Percentiles rank a stretch among this genome's conserved stretches.
Conservation (phyloP, 2,797 vertebrate species). For the Eptatretus atami region DNA sequence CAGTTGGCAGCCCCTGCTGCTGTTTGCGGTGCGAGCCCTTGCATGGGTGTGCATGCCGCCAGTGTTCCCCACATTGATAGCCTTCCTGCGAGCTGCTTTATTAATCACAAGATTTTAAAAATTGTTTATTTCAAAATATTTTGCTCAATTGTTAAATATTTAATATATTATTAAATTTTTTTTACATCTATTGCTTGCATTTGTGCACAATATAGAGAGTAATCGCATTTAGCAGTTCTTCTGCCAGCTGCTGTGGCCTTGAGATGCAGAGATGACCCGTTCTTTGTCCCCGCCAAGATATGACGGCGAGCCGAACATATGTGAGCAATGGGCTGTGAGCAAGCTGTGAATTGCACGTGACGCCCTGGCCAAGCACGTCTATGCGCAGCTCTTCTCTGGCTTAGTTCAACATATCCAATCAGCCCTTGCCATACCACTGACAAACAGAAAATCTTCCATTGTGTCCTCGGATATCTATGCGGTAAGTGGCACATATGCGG, state of each 20-base stretch:
- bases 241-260: conserved; percentile 21
- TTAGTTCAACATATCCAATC: conserved; percentile 23
- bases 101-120: too few relatives aligned
- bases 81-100: too few relatives aligned
- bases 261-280: conserved; percentile 21
- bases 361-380: conserved; percentile 28
- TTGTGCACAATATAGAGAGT: conserved; percentile 11
- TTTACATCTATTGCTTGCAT: background rate
- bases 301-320: conserved; percentile 22
- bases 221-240: conserved; percentile 21
- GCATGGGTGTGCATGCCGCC: too few relatives aligned
- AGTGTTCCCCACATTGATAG: too few relatives aligned
- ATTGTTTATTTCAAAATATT: too few relatives aligned
- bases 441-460: conserved; percentile 15
- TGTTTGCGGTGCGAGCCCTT: too few relatives aligned
- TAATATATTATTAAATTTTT: background rate
- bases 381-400: conserved; percentile 28
- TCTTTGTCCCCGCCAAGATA: conserved; percentile 28
- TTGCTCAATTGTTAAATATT: too few relatives aligned
- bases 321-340: conserved; percentile 24
- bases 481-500: conserved; percentile 13
- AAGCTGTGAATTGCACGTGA: conserved; percentile 18
- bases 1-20: too few relatives aligned
- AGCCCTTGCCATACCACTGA: conserved; percentile 16
- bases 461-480: conserved; percentile 30